Percentiles rank a stretch among this genome's conserved stretches.
phyloP scores from a whole-genome alignment of 1,140 invertebrate genomes.

The Caenorhabditis remanei region DNA sequence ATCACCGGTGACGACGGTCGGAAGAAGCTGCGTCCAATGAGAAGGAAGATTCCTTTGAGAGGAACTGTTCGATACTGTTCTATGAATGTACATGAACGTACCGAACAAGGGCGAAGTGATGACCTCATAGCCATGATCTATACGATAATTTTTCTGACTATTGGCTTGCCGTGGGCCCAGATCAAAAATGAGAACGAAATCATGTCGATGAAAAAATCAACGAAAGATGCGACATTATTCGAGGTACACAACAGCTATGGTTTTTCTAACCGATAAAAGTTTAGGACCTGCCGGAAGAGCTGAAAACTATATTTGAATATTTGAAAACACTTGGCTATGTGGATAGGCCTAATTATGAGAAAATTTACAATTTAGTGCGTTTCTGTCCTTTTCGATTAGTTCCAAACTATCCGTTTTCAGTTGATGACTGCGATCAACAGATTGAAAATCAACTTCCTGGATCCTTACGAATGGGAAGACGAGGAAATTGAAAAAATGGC shows the following conservation, averaged over 20 bases:
- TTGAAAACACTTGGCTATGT: conserved; percentile 10
- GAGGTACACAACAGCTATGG: not conserved
- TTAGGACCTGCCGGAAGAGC: conserved; percentile 22
- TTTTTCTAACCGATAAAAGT: not conserved
- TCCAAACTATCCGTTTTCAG: not conserved
- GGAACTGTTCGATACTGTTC: conserved; percentile 73
- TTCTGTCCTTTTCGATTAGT: not conserved
- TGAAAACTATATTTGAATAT: conserved; percentile 38
- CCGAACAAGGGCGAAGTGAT: conserved; percentile 80
- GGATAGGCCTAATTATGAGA: conserved; percentile 33
- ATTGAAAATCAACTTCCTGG: conserved; percentile 48
- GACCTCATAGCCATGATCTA: conserved; percentile 83
- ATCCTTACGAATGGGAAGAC: conserved; percentile 45
- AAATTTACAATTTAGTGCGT: conserved; percentile 35
- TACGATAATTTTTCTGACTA: conserved; percentile 8
- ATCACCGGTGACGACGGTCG: conserved; percentile 53
- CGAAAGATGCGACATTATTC: conserved; percentile 12
- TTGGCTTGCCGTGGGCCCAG: conserved; percentile 2
- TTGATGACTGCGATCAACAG: conserved; percentile 18
- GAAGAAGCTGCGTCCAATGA: conserved; percentile 64
- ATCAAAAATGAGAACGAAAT: conserved; percentile 35
- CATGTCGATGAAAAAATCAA: conserved; percentile 44
- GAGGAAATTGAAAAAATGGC: conserved; percentile 44
- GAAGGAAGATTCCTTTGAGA: conserved; percentile 66
- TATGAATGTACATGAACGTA: conserved; percentile 69